Evolutionary conservation across 2,888 invertebrate species (phyloP).

Genomic region (Tenthredo distinguenda): DNA sequence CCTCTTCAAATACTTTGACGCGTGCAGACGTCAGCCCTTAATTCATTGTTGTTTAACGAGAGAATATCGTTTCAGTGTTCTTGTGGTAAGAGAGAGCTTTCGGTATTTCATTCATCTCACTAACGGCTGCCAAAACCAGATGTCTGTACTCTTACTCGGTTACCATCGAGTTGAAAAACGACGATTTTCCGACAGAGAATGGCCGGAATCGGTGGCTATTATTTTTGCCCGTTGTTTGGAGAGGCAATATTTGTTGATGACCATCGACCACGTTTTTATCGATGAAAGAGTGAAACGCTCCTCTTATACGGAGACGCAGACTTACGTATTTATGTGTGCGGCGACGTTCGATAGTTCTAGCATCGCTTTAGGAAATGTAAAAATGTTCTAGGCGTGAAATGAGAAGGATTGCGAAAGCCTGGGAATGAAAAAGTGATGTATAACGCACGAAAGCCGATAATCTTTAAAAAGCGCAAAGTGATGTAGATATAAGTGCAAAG

Average conservation of each 20-base stretch:
- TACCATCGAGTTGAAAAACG: neutral
- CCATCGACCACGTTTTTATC: neutral
- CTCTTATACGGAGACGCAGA: neutral
- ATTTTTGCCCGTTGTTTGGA: constrained; percentile 4
- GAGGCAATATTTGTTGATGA: constrained; percentile 12
- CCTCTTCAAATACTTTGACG: constrained; percentile 51
- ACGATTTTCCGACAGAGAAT: neutral
- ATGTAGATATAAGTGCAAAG: constrained; percentile 36
- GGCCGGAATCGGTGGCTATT: neutral
- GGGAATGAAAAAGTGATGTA: neutral
- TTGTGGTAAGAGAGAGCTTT: neutral
- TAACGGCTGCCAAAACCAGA: constrained; percentile 12
- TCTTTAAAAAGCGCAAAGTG: constrained; percentile 35
- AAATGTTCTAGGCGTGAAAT: neutral
- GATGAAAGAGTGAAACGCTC: neutral
- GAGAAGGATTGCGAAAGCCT: neutral
- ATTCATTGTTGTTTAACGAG: constrained; percentile 49
- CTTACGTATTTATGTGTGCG: neutral
- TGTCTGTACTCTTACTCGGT: neutral
- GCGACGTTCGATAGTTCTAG: neutral
- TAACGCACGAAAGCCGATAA: constrained; percentile 34
- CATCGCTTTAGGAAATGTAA: neutral
- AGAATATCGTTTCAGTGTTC: constrained; percentile 45
- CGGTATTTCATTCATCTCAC: constrained; percentile 17
- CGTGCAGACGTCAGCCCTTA: constrained; percentile 49